Base-by-base conservation (phyloP, 1,140 invertebrate species). In the Hylaeus volcanicus region DNA sequence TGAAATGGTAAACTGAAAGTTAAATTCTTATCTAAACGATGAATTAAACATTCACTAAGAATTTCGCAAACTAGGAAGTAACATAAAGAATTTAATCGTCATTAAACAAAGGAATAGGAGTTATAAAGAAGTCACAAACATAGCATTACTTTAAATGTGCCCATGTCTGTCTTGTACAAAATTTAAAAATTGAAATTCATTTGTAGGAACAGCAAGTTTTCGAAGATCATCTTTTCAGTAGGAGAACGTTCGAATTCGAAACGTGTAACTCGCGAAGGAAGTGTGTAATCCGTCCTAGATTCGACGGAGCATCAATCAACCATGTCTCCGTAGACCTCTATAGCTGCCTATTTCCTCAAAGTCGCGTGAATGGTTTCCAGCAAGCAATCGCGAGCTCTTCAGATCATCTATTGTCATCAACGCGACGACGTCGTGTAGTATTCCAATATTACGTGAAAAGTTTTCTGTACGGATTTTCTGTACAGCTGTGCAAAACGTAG, bases 381-480 rank as follows among this genome's bases (percentile, higher is more conserved):
- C 15, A 26, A 9, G 39, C 26, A 61, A 55, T 53, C 58, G 39
- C 12, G 8, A 63, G 8, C 64, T 8, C 58, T 72, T 71, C 56
- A 53, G 12, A 71, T 14, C 4, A 9, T 60, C 11, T 41, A 51
- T 66, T 77, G 68, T 77, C 9, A n/a, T n/a, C 37, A 51, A 37
- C 9, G 8, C 4, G 48, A 26, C 41, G 72, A 5, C 55, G 39
- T 2, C 11, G 9, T 4, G n/a, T 58, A 58, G 56, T 26, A 41
- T 73, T 56, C 48, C 51, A 41, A 56, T 71, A 61, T 75, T 56
- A 84, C 65, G 55, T 48, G 65, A 84, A 71, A 83, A 45, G 73
- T 85, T 51, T 61, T 15, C 53, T 45, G 53, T 9, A 61, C 15
- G 43, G 11, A n/a, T 26, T 26, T 26, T 26, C 26, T n/a, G 53